Evolutionary conservation across 2,888 invertebrate species (phyloP).

Genomic region (Aspidiotus destructor): DNA sequence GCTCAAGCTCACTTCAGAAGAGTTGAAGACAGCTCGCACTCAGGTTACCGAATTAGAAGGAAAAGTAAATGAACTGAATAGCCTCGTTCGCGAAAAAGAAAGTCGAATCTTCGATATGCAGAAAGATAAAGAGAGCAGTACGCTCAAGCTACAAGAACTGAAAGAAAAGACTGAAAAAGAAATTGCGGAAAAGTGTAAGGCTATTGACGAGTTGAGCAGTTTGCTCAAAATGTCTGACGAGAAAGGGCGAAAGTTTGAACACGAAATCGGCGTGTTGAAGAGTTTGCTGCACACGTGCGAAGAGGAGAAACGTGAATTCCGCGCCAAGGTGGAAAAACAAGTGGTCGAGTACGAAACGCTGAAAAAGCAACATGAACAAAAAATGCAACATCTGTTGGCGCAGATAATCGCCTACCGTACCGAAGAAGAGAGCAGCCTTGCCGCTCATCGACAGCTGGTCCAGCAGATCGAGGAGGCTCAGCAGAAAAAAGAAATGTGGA

Average conservation of each 20-base stretch:
- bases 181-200: constrained; percentile 40
- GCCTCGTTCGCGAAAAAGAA: constrained; percentile 7
- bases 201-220: constrained; percentile 19
- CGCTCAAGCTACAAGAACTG: constrained; percentile 35
- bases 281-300: constrained; percentile 16
- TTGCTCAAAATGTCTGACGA: constrained; percentile 10
- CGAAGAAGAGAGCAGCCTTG: constrained; percentile 25
- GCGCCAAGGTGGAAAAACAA: constrained; percentile 14
- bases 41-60: constrained; percentile 34
- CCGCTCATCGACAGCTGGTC: constrained; percentile 13
- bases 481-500: constrained; percentile 18
- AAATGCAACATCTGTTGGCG: constrained; percentile 24
- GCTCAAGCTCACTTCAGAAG: constrained; percentile 32
- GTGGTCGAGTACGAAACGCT: constrained; percentile 20
- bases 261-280: constrained; percentile 27
- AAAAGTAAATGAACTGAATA: constrained; percentile 20
- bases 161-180: constrained; percentile 49
- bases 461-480: constrained; percentile 24
- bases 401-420: constrained; percentile 22
- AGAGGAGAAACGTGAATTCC: constrained; percentile 15
- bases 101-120: not conserved
- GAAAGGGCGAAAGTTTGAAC: constrained; percentile 16
- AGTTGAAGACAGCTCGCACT: constrained; percentile 37
- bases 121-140: constrained; percentile 34
- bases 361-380: constrained; percentile 24